These are phyloP conservation scores for Lates japonicus DNA, from an alignment of 2,797 vertebrate genomes.

Conservation along the genomic window DNA sequence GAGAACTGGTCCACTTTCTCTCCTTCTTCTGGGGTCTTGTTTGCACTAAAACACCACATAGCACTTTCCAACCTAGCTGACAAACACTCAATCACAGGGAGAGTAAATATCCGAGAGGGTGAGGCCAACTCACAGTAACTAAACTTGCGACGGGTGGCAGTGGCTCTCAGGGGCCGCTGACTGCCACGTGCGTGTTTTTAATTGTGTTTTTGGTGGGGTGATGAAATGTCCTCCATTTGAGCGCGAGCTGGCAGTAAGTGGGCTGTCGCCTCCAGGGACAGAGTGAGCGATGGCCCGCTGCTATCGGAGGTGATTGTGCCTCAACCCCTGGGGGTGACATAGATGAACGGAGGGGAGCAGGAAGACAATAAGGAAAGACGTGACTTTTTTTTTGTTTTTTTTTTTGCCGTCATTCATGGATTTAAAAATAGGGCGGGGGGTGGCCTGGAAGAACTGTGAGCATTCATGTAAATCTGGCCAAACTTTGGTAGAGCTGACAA, in stretches of 20 bases:
- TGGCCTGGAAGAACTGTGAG: neutral
- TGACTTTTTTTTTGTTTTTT: conserved; percentile 12
- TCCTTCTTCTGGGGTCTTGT: conserved; percentile 46
- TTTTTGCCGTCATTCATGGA: conserved; percentile 20
- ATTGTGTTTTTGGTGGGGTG: conserved; percentile 80
- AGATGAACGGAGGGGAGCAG: conserved; percentile 67
- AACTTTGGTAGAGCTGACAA: neutral
- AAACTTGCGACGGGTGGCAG: conserved; percentile 41
- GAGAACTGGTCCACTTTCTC: conserved; percentile 45
- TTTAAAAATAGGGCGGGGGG: conserved; percentile 28
- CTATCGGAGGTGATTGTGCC: conserved; percentile 79
- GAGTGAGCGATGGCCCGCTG: conserved; percentile 75
- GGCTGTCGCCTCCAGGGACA: conserved; percentile 83
- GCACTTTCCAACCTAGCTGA: conserved; percentile 51
- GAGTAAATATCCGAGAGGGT: conserved; percentile 72
- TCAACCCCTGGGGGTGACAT: conserved; percentile 75
- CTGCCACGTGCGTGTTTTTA: conserved; percentile 70
- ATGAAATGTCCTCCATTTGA: conserved; percentile 82
- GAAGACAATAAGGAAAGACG: conserved; percentile 62
- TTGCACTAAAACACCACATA: conserved; percentile 27
- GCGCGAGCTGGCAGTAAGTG: conserved; percentile 77
- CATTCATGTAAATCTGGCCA: neutral
- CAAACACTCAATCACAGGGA: conserved; percentile 62
- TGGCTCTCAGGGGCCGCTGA: conserved; percentile 38
- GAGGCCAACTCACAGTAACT: conserved; percentile 61